Conservation (phyloP, 2,113 vertebrate genomes). For the Ramphastos sulfuratus region DNA sequence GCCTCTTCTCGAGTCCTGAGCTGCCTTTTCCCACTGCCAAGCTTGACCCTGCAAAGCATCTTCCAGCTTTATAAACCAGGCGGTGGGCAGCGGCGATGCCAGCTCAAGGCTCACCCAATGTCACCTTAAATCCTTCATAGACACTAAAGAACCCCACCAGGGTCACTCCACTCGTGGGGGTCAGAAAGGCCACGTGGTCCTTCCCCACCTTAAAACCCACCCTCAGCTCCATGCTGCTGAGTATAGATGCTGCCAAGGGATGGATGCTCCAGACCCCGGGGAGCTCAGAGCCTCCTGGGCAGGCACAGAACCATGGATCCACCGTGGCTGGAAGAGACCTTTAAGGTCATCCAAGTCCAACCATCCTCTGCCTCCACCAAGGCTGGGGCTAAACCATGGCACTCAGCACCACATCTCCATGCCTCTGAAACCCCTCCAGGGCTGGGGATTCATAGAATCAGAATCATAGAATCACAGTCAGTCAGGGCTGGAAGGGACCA, state of each 20-base stretch:
- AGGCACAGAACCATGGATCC: too few relatives aligned
- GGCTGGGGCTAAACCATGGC: too few relatives aligned
- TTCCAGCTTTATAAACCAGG: neutral
- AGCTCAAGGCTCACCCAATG: rapidly evolving
- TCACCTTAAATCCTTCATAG: neutral
- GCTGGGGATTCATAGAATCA: too few relatives aligned
- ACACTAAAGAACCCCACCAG: neutral
- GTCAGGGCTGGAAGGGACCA: too few relatives aligned
- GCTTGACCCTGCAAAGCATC: neutral
- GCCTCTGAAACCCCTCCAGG: too few relatives aligned
- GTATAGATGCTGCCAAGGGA: rapidly evolving
- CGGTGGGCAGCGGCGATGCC: neutral
- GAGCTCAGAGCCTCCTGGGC: neutral
- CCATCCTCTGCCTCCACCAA: too few relatives aligned
- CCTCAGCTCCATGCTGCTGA: rapidly evolving
- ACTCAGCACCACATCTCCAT: too few relatives aligned
- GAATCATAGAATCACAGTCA: too few relatives aligned
- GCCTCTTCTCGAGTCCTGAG: neutral
- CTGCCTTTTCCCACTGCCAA: too few relatives aligned
- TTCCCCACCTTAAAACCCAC: neutral
- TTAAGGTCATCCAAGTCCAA: too few relatives aligned
- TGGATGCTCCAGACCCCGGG: neutral
- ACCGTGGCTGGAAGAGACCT: too few relatives aligned
- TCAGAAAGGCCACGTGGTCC: neutral
- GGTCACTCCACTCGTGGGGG: rapidly evolving